A percentile compares a stretch with the other conserved stretches of the same genome.
Conservation (phyloP, 35 echinoderm and acorn worm genomes). For the Hemicentrotus pulcherrimus region DNA sequence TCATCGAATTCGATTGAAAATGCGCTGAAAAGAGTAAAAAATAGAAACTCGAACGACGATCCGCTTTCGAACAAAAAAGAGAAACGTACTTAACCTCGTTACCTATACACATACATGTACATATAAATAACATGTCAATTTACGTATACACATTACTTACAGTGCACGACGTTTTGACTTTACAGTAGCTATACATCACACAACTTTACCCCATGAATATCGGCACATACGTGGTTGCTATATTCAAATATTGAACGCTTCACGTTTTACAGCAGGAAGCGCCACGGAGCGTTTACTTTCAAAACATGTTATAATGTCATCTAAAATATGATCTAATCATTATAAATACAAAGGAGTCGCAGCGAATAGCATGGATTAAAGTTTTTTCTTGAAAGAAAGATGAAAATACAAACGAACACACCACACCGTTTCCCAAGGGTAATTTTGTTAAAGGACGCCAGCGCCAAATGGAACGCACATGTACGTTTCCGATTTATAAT, state of each 20-base stretch:
- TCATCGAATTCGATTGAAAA: neutral
- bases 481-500: neutral
- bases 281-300: neutral
- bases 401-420: neutral
- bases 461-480: neutral
- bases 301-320: neutral
- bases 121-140: no score
- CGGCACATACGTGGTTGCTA: neutral
- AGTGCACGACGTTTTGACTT: neutral
- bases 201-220: neutral
- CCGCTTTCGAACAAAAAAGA: neutral
- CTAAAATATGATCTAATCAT: neutral
- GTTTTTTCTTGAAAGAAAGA: neutral
- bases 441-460: neutral
- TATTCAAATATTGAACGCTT: neutral
- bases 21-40: neutral
- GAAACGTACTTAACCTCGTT: neutral
- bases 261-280: neutral
- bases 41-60: neutral
- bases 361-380: neutral
- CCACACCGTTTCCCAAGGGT: neutral
- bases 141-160: neutral
- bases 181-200: neutral
- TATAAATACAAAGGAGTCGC: neutral
- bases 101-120: neutral